Base-by-base conservation (phyloP, 2,888 invertebrate genomes). In the Ectemnius continuus region DNA sequence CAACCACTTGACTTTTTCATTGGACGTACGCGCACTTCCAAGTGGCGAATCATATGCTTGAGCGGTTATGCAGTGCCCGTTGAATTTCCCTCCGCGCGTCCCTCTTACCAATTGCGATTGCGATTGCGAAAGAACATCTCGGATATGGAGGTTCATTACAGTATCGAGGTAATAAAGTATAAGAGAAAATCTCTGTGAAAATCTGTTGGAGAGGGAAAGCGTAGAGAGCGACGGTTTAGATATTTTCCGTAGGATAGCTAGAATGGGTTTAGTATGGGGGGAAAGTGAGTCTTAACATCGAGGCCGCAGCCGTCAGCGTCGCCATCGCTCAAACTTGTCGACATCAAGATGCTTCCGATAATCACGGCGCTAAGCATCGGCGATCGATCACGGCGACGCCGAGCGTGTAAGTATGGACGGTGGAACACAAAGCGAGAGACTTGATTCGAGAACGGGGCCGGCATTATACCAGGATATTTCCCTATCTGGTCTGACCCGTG, bases 281-380 rank as follows among this genome's bases (percentile, higher is more conserved):
- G 20, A 61, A 73, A 76, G 66, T 69, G 69, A 76, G 72, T 77
- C 72, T 66, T 61, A 47, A 23, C 46, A 69, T 36, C 36, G 36
- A 36, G 36, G 36, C 52, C n/a, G n/a, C 52, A 5, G 8, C 65
- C 63, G 63, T 61, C 56, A 36, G n/a, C 8, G 13, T 28, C 18
- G 62, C 48, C 69, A 78, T 77, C 78, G 73, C 63, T 78, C 78
- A 78, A 73, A 70, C 65, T 70, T 73, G 77, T 78, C 78, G 77
- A 77, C 71, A 73, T 16, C 67, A 67, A 59, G 73, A 80, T 80
- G 72, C 67, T 78, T 75, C 69, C 72, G 74, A 82, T 82, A 82
- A 82, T 82, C 73, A 77, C 70, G 70, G 26, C 70, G 60, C 67
- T 67, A 72, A 75, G 70, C 69, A 69, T 80, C 70, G 70, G 36